phyloP scores from a whole-genome alignment of 2,888 invertebrate species.

The Quadroppia sp. region DNA sequence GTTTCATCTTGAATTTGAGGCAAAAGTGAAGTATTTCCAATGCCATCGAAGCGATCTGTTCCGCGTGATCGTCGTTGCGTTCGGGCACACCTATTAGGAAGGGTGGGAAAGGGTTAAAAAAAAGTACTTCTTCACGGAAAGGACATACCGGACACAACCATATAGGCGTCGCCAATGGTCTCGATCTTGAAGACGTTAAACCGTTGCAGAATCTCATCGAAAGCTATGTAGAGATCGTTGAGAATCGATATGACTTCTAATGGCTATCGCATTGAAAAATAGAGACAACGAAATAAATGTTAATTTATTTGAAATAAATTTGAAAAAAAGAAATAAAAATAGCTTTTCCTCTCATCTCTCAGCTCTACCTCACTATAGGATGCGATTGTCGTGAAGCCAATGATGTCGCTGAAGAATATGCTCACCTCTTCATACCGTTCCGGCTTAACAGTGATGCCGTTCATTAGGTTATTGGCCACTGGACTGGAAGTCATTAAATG shows the following conservation, averaged over 20 bases:
- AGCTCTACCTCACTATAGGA: slow-evolving; percentile 79
- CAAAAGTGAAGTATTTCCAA: slow-evolving; percentile 68
- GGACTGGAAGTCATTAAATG: slow-evolving; percentile 56
- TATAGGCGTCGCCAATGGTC: slow-evolving; percentile 89
- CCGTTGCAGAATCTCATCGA: slow-evolving; percentile 46
- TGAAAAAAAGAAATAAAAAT: too few relatives aligned
- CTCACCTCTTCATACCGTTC: slow-evolving; percentile 88
- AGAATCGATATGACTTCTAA: slow-evolving; percentile 63
- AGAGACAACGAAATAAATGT: slow-evolving; percentile 78
- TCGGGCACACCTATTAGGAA: slow-evolving; percentile 66
- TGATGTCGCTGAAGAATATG: slow-evolving; percentile 83
- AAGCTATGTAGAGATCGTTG: slow-evolving; percentile 47
- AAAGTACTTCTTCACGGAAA: too few relatives aligned
- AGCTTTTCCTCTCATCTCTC: slow-evolving; percentile 87
- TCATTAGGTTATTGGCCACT: slow-evolving; percentile 87
- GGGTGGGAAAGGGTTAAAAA: too few relatives aligned
- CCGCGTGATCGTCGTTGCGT: slow-evolving; percentile 69
- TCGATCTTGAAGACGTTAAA: slow-evolving; percentile 65
- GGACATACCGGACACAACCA: slow-evolving; percentile 66
- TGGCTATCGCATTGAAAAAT: slow-evolving; percentile 63
- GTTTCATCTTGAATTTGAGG: slow-evolving; percentile 63
- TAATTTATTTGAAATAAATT: too few relatives aligned
- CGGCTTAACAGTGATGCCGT: slow-evolving; percentile 81
- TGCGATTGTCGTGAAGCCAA: slow-evolving; percentile 86
- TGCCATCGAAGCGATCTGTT: slow-evolving; percentile 73